phyloP scores from a whole-genome alignment of 2,888 invertebrate species.

The Drosophila aldrichi region DNA sequence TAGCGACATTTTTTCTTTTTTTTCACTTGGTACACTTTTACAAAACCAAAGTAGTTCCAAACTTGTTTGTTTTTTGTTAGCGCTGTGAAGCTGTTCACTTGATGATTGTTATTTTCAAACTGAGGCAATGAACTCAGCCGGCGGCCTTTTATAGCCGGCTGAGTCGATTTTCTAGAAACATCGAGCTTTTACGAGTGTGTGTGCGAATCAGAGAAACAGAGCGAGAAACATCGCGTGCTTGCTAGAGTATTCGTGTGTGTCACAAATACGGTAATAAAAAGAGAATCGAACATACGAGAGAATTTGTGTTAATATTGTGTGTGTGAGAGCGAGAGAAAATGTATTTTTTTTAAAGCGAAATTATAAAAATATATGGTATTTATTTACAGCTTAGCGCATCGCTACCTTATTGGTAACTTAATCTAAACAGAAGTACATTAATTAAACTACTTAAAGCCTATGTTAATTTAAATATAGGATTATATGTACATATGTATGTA shows the following conservation, averaged over 20 bases:
- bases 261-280: neutral
- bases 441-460: too few species aligned
- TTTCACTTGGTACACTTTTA: neutral
- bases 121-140: neutral
- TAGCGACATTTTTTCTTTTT: conserved; percentile 50
- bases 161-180: conserved; percentile 9
- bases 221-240: conserved; percentile 22
- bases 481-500: too few species aligned
- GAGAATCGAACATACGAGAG: neutral
- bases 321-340: neutral
- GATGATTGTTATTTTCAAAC: conserved; percentile 20
- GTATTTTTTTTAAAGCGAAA: too few species aligned
- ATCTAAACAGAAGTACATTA: too few species aligned
- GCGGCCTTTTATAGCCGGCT: conserved; percentile 47
- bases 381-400: too few species aligned
- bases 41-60: neutral
- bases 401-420: too few species aligned
- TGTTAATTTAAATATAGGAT: too few species aligned
- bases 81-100: conserved; percentile 24
- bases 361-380: too few species aligned
- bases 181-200: neutral
- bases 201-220: neutral
- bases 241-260: neutral
- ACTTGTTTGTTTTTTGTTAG: conserved; percentile 11
- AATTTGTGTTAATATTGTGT: neutral